Evolutionary conservation across 2,113 vertebrate genomes (phyloP).

Genomic region (Ammodytes dubius): DNA sequence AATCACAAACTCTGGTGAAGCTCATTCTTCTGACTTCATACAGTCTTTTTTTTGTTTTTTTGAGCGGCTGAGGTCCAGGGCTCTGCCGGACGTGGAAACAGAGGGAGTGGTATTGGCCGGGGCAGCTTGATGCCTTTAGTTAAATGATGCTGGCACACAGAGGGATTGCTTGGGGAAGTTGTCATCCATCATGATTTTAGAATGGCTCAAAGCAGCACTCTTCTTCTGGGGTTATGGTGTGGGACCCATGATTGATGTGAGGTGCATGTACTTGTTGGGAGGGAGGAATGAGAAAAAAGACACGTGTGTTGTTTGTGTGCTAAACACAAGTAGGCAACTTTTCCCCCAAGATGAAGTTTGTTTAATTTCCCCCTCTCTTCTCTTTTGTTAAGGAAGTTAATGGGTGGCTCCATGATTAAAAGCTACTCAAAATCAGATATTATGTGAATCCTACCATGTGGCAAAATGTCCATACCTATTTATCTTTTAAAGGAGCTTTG

Average conservation of each 20-base stretch:
- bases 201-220: slow-evolving; percentile 80
- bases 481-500: slow-evolving; percentile 9
- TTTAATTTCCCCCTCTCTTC: slow-evolving; percentile 27
- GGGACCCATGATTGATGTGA: slow-evolving; percentile 79
- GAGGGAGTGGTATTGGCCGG: slow-evolving; percentile 66
- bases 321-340: slow-evolving; percentile 42
- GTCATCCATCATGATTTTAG: slow-evolving; percentile 87
- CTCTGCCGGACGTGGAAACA: slow-evolving; percentile 38
- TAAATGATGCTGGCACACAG: slow-evolving; percentile 83
- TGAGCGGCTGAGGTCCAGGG: slow-evolving; percentile 41
- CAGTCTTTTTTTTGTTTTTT: slow-evolving; percentile 56
- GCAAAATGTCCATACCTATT: slow-evolving; percentile 33
- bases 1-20: slow-evolving; percentile 57
- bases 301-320: slow-evolving; percentile 42
- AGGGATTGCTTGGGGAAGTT: slow-evolving; percentile 84
- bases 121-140: slow-evolving; percentile 80
- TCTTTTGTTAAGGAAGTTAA: slow-evolving; percentile 40
- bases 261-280: slow-evolving; percentile 57
- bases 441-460: slow-evolving; percentile 35
- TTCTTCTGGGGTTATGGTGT: slow-evolving; percentile 82
- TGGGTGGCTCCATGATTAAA: slow-evolving; percentile 30
- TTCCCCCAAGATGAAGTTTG: slow-evolving; percentile 37
- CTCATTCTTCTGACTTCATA: slow-evolving; percentile 65
- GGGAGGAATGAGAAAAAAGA: slow-evolving; percentile 41
- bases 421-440: slow-evolving; percentile 39